Evolutionary conservation across 2,888 invertebrate species (phyloP).

Genomic region (Glyphotaelius pellucidus): DNA sequence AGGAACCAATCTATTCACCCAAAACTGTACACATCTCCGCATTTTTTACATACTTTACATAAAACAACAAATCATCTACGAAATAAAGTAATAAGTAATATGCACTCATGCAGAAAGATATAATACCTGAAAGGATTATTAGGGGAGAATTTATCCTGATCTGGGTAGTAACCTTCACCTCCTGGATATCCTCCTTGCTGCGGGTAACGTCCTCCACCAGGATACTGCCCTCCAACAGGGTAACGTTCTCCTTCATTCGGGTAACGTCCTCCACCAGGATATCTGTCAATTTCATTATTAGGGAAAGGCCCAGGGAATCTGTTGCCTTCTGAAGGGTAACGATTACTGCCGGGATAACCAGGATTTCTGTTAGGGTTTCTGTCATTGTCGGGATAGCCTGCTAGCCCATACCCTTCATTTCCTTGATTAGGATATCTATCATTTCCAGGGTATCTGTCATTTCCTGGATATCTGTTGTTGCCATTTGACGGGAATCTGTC

Average conservation of each 20-base stretch:
- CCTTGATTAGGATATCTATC: conserved; percentile 30
- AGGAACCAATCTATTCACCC: background rate
- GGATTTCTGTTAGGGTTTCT: conserved; percentile 39
- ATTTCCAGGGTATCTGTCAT: conserved; percentile 33
- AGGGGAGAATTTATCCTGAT: conserved; percentile 57
- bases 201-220: conserved; percentile 3
- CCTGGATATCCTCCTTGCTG: conserved; percentile 48
- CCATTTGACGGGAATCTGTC: conserved; percentile 38
- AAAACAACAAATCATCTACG: background rate
- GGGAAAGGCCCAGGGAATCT: conserved; percentile 39
- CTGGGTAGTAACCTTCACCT: conserved; percentile 59
- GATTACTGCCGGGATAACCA: conserved; percentile 16
- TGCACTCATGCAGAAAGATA: background rate
- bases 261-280: conserved; percentile 43
- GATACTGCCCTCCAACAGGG: conserved; percentile 16
- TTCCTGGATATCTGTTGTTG: conserved; percentile 37
- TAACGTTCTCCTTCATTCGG: conserved; percentile 33
- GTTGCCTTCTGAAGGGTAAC: conserved; percentile 32
- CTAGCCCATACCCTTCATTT: background rate
- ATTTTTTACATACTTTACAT: background rate
- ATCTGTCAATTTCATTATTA: conserved; percentile 25
- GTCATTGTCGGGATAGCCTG: conserved; percentile 21
- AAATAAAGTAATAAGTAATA: background rate
- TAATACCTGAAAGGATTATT: conserved; percentile 64
- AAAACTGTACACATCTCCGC: background rate